Evolutionary conservation across 2,888 invertebrate species (phyloP).

Genomic region (Bunonema sp.): DNA sequence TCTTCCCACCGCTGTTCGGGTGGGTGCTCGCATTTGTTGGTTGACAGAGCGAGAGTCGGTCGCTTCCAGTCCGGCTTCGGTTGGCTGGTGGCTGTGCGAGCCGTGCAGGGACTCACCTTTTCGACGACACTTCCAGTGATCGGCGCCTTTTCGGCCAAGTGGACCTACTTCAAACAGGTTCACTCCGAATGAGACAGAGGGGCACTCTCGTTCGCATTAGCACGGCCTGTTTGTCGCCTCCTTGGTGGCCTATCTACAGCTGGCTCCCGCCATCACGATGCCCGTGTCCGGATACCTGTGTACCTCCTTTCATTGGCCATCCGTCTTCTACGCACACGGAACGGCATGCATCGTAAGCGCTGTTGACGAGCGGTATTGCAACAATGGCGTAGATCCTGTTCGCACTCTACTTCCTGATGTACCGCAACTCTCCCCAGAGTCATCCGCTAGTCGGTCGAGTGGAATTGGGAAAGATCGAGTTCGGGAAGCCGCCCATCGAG

Average conservation of each 20-base stretch:
- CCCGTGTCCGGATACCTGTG: conserved; percentile 16
- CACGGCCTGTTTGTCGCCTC: conserved; percentile 40
- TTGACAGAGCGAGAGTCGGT: neutral
- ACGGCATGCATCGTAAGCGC: too few relatives aligned
- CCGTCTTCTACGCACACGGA: conserved; percentile 37
- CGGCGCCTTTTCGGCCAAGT: conserved; percentile 38
- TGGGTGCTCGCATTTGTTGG: conserved; percentile 2
- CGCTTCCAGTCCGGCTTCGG: conserved; percentile 27
- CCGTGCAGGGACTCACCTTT: conserved; percentile 37
- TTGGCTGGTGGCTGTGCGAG: conserved; percentile 25
- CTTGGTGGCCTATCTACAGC: conserved; percentile 38
- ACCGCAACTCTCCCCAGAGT: conserved; percentile 31
- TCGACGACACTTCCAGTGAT: conserved; percentile 42
- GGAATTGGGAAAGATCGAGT: conserved; percentile 26
- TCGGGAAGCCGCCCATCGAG: conserved; percentile 38
- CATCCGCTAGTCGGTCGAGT: conserved; percentile 15
- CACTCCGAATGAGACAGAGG: neutral
- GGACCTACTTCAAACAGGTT: conserved; percentile 40
- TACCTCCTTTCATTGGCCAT: conserved; percentile 20
- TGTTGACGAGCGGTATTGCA: too few relatives aligned
- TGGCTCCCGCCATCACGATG: conserved; percentile 34
- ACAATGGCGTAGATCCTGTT: neutral
- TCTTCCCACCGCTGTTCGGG: conserved; percentile 28
- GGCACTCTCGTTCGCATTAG: conserved; percentile 4
- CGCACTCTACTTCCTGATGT: conserved; percentile 33